Base-by-base conservation (phyloP, 2,113 vertebrate species). In the Lepisosteus osseus region DNA sequence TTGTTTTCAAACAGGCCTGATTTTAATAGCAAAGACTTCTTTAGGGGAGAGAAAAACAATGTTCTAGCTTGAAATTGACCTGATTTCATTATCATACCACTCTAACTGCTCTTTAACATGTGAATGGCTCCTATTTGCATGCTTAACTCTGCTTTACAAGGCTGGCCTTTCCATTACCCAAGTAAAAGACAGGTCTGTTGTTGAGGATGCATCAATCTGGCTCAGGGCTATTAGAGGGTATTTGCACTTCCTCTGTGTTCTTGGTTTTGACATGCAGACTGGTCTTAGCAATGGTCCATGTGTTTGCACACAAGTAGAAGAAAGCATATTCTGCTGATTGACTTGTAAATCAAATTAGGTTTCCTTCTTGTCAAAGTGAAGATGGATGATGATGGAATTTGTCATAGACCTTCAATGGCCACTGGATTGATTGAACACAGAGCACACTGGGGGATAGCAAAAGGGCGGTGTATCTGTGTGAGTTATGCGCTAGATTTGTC, bases 191-290 rank as follows among this genome's bases (percentile, higher is more conserved):
- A 79, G 79, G 80, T 83, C 65, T 9, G 76, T 92, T 93, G 91
- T 93, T 85, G 90, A 86, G 84, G 81, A 80, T 80, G 72, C 89
- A 90, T 92, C 88, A 90, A 92, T 92, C 88, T 91, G 89, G 84
- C 91, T 90, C 86, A 84, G 88, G 85, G 82, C 90, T 85, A 91
- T 89, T 89, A 88, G 87, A 90, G 88, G 87, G 91, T 91, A 91
- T 92, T 92, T 92, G 86, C 89, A 90, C 90, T 92, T 92, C 91
- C 91, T 93, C 86, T 84, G 84, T 83, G 83, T 83, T 86, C 82
- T 84, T 78, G 62, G 86, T 88, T 91, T 91, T 90, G 88, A 91
- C 90, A 90, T 88, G 87, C 88, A 56, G 81, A 87, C 86, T 81
- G 87, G 82, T 85, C 70, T 68, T 44, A 6, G 59, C 59, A 29